Base-by-base conservation (phyloP, 2,113 vertebrate species). In the Aldabrachelys gigantea region DNA sequence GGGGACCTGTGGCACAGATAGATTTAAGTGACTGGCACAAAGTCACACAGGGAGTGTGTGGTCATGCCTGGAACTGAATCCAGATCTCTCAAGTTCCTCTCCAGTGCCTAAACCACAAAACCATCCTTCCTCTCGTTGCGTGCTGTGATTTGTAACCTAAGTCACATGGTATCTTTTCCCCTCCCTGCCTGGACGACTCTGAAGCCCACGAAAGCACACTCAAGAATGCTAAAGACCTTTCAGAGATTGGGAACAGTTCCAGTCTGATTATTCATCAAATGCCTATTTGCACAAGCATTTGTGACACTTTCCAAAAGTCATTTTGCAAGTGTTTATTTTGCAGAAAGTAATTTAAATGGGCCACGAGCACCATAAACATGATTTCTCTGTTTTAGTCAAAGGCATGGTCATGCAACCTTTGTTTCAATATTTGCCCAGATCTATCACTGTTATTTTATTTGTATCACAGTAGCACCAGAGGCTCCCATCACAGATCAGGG, bases 361-460 rank as follows among this genome's bases (percentile, higher is more conserved):
- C 44, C 41, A 13, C 1, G 75, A 47, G 47, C 12, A 47, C 41
- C 75, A 16, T 24, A 47, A 25, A 25, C 95, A 95, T 96, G 93
- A 96, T 97, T 96, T 95, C 82, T 65, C 95, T 92, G 94, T 93
- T 97, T 97, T 96, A 95, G 96, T 89, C 95, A 6, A 78, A 78
- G 11, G 97, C 92, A 97, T 94, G 92, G 95, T 95, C 96, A 92
- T 16, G 38, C 6, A 7, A 7, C 24, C 41, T 78, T 78, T 16
- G 6, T 78, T 47, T 44, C 75, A 47, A 47, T 27, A 25, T 72
- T 10, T 24, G 25, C 95, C 96, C 96, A 96, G 96, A 88, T 96
- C 96, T 81, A 95, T 96, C 95, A 94, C 94, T 92, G 96, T 97
- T 97, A 97, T 96, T 96, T 69, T 95, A 96, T 97, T 97, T 97